Conservation (phyloP, 1,140 invertebrate genomes). For the Lamellibrachia luymesi region DNA sequence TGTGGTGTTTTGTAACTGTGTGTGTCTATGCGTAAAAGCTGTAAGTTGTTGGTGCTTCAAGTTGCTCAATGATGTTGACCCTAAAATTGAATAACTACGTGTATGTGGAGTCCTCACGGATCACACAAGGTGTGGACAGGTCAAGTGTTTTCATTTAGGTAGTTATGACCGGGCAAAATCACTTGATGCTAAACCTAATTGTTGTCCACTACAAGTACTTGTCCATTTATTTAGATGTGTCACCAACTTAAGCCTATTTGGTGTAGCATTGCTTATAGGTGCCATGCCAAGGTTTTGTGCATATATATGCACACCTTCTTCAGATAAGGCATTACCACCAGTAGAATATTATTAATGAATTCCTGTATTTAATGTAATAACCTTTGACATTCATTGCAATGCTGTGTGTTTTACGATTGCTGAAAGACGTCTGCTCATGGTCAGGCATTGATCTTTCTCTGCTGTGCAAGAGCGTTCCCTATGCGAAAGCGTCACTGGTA, state of each 20-base stretch:
- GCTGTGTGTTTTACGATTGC: not conserved
- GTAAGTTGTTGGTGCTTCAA: not conserved
- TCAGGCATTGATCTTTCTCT: not conserved
- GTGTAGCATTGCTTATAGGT: not conserved
- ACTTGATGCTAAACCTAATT: not conserved
- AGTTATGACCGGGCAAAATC: not conserved
- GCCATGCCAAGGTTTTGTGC: not conserved
- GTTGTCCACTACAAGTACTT: not conserved
- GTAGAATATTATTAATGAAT: not conserved
- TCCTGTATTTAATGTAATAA: not conserved
- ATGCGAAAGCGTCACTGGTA: not conserved
- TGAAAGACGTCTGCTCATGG: not conserved
- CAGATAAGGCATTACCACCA: too few species aligned
- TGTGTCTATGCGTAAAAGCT: too few species aligned
- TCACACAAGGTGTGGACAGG: not conserved
- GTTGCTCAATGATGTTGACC: not conserved
- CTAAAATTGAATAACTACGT: constrained; percentile 6
- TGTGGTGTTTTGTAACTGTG: too few species aligned
- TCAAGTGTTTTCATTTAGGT: not conserved
- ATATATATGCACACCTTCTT: not conserved
- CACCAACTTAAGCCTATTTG: not conserved
- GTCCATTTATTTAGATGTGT: not conserved
- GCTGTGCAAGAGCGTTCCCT: not conserved
- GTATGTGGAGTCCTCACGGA: not conserved
- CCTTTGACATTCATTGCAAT: not conserved